Evolutionary conservation across 2,888 invertebrate species (phyloP).

Genomic region (Myopa testacea): DNA sequence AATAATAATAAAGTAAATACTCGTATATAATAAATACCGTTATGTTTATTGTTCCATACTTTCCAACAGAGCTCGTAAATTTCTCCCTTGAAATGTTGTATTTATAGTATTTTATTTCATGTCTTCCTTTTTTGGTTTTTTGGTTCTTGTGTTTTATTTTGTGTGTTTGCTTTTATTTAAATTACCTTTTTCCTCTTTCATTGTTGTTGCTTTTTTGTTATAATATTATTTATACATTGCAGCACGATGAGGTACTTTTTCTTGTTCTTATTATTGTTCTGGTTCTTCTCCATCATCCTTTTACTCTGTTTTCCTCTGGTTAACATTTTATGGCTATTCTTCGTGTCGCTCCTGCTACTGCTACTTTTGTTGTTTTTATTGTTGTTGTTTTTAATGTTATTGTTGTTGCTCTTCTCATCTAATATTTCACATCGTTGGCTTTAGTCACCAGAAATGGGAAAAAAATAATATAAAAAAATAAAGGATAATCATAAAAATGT

Average conservation of each 20-base stretch:
- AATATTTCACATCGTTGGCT: constrained; percentile 37
- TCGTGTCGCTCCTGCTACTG: constrained; percentile 45
- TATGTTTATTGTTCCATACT: constrained; percentile 19
- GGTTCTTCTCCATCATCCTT: neutral
- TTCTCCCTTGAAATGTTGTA: no score
- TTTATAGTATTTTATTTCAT: no score
- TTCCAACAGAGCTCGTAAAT: constrained; percentile 31
- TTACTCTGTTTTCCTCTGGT: neutral
- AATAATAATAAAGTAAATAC: no score
- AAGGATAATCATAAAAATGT: constrained; percentile 44
- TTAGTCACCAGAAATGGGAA: constrained; percentile 24
- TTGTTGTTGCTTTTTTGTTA: no score
- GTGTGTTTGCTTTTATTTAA: constrained; percentile 30
- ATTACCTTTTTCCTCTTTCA: constrained; percentile 21
- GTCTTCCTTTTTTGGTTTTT: no score
- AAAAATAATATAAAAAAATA: no score
- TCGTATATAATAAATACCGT: no score
- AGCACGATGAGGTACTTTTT: neutral
- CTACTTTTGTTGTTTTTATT: constrained; percentile 44
- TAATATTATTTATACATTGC: neutral
- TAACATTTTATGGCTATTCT: constrained; percentile 20
- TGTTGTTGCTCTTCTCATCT: constrained; percentile 17
- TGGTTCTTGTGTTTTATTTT: neutral
- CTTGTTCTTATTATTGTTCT: constrained; percentile 3
- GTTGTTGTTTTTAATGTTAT: neutral